Conservation (phyloP, 2,888 invertebrate genomes). For the Noctua janthina region DNA sequence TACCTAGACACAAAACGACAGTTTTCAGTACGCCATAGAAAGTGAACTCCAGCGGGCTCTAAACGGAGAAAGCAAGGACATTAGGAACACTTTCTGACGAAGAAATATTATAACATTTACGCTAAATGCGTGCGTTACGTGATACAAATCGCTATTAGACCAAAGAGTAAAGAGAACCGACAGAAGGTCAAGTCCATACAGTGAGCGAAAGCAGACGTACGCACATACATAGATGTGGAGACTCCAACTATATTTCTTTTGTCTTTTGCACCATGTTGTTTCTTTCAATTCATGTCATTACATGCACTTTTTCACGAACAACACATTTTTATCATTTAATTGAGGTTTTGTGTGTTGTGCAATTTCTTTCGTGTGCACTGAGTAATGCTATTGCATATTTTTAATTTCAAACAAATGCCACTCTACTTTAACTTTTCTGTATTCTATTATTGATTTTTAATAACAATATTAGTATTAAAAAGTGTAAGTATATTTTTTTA, state of each 20-base stretch:
- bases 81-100: constrained; percentile 55
- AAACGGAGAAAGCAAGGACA: constrained; percentile 69
- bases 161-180: background rate
- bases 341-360: background rate
- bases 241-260: background rate
- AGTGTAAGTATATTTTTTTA: background rate
- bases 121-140: constrained; percentile 64
- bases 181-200: constrained; percentile 24
- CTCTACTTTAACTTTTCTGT: background rate
- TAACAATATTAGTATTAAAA: background rate
- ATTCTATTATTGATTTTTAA: background rate
- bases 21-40: constrained; percentile 54
- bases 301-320: background rate
- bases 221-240: background rate
- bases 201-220: no score
- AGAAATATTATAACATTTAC: constrained; percentile 57
- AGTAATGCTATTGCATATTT: background rate
- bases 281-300: background rate
- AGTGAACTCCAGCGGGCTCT: constrained; percentile 59
- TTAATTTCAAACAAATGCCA: background rate
- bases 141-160: constrained; percentile 53
- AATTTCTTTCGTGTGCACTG: background rate
- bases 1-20: constrained; percentile 16
- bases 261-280: background rate
- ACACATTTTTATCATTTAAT: background rate